Evolutionary conservation across 2,888 invertebrate species (phyloP), one percentile per base, ranked within the genome.

Genomic region (Eupithecia subumbrata): DNA sequence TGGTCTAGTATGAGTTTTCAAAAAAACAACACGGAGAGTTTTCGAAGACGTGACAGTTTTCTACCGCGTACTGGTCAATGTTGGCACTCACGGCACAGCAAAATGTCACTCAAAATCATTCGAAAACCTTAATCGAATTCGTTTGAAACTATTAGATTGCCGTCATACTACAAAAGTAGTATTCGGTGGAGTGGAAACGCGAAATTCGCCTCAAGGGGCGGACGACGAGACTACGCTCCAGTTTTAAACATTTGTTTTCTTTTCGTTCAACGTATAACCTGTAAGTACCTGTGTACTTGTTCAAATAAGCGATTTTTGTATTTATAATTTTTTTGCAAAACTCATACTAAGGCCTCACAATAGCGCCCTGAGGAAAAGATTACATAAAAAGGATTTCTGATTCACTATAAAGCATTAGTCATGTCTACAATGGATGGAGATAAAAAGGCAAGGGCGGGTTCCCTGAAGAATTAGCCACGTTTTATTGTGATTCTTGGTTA

Each of bases 391-490:
- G 77, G 73, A 56, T 67, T 67, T 71, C 76, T 84, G 84, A 87
- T 84, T 84, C 85, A 87, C 83, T 84, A 83, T 81, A 76, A 67
- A 74, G 77, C 83, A 84, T 87, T 84, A 84, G 82, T 85, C 82
- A 83, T 82, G 80, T 78, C 79, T 82, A 84, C 83, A 82, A 82
- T 82, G 83, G 75, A 74, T 82, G 82, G 75, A 73, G 77, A 78
- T 78, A 81, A 79, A 81, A 74, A 73, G 71, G 72, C 72, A 52
- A 64, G 22, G 69, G n/a, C 18, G 9, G 18, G 40, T 9, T 48
- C 73, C 71, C 68, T 67, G 70, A 72, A 69, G 48, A 69, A 73
- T 71, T 73, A 40, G 11, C 37, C 16, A 37, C n/a, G n/a, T 67
- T 64, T 34, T 34, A 67, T 67, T 37, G 9, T 37, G 22, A 40